Evolutionary conservation across 1,140 invertebrate species (phyloP).

Genomic region (Arctopsyche grandis): DNA sequence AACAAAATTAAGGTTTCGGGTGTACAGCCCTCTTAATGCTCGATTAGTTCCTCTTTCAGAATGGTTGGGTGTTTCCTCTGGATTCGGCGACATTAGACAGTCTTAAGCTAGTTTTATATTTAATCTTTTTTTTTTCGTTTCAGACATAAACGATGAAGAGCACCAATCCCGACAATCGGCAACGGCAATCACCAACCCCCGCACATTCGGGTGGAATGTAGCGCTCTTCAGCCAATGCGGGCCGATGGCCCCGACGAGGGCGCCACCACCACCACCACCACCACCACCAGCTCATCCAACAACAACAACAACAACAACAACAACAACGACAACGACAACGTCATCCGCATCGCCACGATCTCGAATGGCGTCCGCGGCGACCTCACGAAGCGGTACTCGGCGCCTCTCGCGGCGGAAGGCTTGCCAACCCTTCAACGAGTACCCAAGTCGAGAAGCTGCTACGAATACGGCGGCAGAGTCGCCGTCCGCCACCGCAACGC

Average conservation of each 20-base stretch:
- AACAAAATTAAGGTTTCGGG: no score
- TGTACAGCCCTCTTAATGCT: no score
- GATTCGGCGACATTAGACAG: no score
- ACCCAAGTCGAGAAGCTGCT: slow-evolving; percentile 48
- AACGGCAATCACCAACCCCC: neutral
- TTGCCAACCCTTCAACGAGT: neutral
- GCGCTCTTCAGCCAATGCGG: slow-evolving; percentile 51
- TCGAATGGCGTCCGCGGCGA: neutral
- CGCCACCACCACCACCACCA: slow-evolving; percentile 14
- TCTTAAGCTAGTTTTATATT: no score
- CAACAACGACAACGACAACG: neutral
- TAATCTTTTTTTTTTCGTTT: no score
- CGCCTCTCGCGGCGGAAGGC: slow-evolving; percentile 39
- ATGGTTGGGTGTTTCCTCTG: no score
- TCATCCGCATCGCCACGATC: neutral
- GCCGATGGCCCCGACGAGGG: slow-evolving; percentile 44
- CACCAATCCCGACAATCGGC: no score
- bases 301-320: neutral
- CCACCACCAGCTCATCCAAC: neutral
- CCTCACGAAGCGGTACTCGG: neutral
- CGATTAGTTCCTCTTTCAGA: no score
- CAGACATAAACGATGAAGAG: no score
- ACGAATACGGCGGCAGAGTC: slow-evolving; percentile 50
- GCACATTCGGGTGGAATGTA: slow-evolving; percentile 44
- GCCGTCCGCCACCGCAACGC: slow-evolving; percentile 60